Evolutionary conservation across 2,888 invertebrate genomes (phyloP).

Genomic region (Machimus rusticus): DNA sequence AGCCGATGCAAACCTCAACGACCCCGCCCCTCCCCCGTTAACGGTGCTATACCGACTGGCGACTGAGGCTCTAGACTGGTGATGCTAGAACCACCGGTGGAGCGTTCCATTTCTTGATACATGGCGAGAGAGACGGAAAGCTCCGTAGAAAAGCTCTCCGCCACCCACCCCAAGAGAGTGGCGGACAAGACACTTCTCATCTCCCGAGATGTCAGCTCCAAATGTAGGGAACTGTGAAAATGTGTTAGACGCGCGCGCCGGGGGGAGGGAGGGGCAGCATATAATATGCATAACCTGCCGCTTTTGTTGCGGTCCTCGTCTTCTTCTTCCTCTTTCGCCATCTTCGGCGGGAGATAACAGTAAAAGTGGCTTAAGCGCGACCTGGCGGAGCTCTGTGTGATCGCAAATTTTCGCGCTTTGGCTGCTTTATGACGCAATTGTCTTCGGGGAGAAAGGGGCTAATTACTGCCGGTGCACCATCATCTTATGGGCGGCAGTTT

Average conservation of each 20-base stretch:
- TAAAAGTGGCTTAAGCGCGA: constrained; percentile 19
- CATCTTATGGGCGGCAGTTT: neutral
- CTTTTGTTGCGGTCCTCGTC: neutral
- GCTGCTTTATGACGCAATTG: constrained; percentile 19
- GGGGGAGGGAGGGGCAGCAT: neutral
- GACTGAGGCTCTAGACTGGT: neutral
- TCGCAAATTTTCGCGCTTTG: constrained; percentile 14
- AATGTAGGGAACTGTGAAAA: constrained; percentile 28
- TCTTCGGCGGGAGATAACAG: neutral
- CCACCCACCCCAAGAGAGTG: neutral
- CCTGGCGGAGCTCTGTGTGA: neutral
- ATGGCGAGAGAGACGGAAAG: neutral
- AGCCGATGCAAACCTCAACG: neutral
- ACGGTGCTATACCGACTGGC: neutral
- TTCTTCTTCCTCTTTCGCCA: neutral
- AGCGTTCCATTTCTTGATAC: neutral
- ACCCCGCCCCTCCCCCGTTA: constrained; percentile 11
- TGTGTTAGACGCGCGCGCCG: constrained; percentile 3
- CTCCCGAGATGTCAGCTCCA: neutral
- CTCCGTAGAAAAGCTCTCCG: neutral
- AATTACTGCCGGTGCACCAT: neutral
- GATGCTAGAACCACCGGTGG: neutral
- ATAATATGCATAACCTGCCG: constrained; percentile 30
- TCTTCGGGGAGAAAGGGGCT: constrained; percentile 14
- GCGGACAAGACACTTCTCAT: neutral